Base-by-base conservation (phyloP, 2,797 vertebrate species). In the Anguilla pacifica region DNA sequence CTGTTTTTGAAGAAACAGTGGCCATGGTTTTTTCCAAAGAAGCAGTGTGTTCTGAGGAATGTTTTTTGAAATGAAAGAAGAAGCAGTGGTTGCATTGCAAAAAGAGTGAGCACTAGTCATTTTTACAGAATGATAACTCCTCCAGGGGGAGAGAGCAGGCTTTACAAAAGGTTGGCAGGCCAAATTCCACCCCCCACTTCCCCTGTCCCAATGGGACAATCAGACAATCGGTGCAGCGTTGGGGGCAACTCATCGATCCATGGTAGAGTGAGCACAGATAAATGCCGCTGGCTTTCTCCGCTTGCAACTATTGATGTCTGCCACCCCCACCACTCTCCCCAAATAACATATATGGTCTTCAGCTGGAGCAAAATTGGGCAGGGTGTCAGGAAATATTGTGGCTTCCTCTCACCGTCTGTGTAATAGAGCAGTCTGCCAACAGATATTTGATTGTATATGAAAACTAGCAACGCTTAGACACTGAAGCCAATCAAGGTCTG, bases 221-320 rank as follows among this genome's bases (percentile, higher is more conserved):
- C 57, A 55, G 57, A 46, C 49, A 83, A 85, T 70, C 51, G 22
- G 31, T 53, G 25, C 74, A 85, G 61, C 6, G 84, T 79, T 83
- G 35, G 72, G 28, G 87, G 87, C 59, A 67, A 35, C 39, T 28
- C 74, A 88, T 88, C 46, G 87, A 88, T 86, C 84, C 77, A 53
- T 70, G 31, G 17, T 6, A 77, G 67, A 51, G 67, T 70, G 49
- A 72, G 85, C 85, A 77, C 51, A 57, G 53, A 86, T 15, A 51
- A 74, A n/a, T 10, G 70, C 85, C 85, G 74, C 70, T 86, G 64
- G 64, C 35, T 70, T 13, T 85, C 31, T 85, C 59, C 10, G 17
- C 57, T 85, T 85, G 51, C 87, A 85, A 39, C 82, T 81, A 77
- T 59, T 51, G 57, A 51, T 82, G 87, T 59, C 55, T 77, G 31